Base-by-base conservation (phyloP, 2,113 vertebrate species). In the Chloropsis hardwickii region DNA sequence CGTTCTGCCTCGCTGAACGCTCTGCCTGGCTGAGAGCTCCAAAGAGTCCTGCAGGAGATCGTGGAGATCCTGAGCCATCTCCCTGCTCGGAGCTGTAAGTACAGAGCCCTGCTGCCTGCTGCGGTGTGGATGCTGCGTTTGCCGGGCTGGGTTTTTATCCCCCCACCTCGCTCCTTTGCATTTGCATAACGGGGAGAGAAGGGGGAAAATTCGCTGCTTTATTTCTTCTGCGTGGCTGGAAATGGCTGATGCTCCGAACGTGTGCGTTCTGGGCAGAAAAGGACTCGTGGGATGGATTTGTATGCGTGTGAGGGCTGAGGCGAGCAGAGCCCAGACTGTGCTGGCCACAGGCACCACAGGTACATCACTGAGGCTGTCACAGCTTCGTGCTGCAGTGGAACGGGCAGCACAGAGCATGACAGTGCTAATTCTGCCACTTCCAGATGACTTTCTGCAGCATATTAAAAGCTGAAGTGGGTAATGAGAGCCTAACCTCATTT, bases 1-100 rank as follows among this genome's bases (percentile, higher is more conserved):
- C 92, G 98, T 98, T 98, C 98, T 97, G 98, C 98, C 98, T 98
- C 97, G 96, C 97, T 98, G 98, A 97, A 94, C 97, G 69, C 96
- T 92, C 97, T 97, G 97, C 96, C 97, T 98, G 60, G 91, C 98
- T 81, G 96, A 92, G 94, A 96, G 97, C 94, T 81, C 54, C 94
- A 67, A 84, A 95, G 83, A 89, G 97, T 97, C 96, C 97, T 94
- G 97, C 97, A 96, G 97, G 44, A 95, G 85, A 87, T 23, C 81
- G 92, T 65, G 57, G 73, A 83, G 95, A 96, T 53, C 95, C 96
- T 39, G 95, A 97, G 97, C 85, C 96, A 24, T 95, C 92, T 94
- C 92, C 42, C 92, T 66, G 96, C 94, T 96, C 71, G 90, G 89
- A 95, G 93, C 97, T 96, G 98, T 98, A 96, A 98, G 98, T 98